Evolutionary conservation across 2,113 vertebrate species (phyloP), one percentile per base, ranked within the genome.

Genomic region (Nerophis ophidion): DNA sequence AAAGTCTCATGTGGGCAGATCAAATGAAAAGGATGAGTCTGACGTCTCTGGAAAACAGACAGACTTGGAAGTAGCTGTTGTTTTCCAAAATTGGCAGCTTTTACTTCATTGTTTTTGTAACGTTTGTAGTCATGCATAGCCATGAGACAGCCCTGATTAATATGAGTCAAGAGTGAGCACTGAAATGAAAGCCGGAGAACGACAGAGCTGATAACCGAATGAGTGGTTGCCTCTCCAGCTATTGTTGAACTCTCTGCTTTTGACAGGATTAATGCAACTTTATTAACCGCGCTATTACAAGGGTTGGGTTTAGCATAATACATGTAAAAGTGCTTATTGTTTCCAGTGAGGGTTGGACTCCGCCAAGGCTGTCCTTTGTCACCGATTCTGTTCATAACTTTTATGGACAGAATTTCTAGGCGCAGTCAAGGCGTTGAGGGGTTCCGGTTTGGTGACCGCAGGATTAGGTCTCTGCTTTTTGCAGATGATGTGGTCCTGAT

Each of bases 1-100:
- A 57, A 33, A 61, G 60, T 69, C 35, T 53, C 35, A 65, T 26
- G 16, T 26, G 60, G 57, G 60, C 16, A 63, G 44, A 50, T 16
- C 33, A 44, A 62, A 16, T 33, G 49, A 7, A 19, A n/a, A 35
- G 48, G 19, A 45, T 60, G 47, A 13, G 8, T 11, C 9, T 13
- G 47, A 74, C 26, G 34, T 61, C 57, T 65, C 17, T 48, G 57
- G 48, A 26, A 47, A 48, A 51, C 33, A 16, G 47, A 57, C 48
- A 49, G 13, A 14, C 57, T 74, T 66, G 7, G n/a, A 46, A 46
- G 45, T 55, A 36, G 35, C 26, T 61, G n/a, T 62, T 48, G 9
- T 45, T 42, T 33, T 53, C 48, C 19, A 2, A 52, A 13, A 48
- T 16, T 42, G n/a, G 46, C 0, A 1, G 5, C 36, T 11, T 7